These are phyloP conservation scores for Sorex fumeus DNA, from an alignment of 2,113 vertebrate species.

Conservation along the genomic window DNA sequence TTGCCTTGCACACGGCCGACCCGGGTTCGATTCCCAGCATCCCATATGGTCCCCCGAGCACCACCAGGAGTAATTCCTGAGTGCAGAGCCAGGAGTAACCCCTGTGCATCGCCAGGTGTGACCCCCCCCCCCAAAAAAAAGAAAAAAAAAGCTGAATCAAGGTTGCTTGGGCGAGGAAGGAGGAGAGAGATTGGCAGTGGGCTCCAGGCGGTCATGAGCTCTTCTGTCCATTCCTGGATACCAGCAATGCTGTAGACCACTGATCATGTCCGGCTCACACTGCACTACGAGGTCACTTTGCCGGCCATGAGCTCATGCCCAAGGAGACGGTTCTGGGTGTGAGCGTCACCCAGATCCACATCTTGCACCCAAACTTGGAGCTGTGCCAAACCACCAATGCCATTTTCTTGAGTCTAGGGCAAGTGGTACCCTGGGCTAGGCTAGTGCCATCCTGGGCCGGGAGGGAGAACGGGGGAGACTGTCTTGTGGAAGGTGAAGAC, in stretches of 20 bases:
- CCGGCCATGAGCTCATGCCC: background rate
- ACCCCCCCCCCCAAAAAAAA: too few species aligned
- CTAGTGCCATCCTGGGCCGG: too few species aligned
- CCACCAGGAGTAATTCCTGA: too few species aligned
- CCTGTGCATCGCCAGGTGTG: too few species aligned
- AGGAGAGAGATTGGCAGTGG: too few species aligned
- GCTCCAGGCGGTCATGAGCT: conserved; percentile 92
- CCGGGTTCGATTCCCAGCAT: too few species aligned
- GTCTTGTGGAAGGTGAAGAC: background rate
- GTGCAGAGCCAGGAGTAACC: too few species aligned
- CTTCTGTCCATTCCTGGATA: conserved; percentile 95
- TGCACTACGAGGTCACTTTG: background rate
- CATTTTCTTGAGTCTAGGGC: background rate
- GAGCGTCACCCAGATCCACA: background rate
- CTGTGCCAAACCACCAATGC: background rate
- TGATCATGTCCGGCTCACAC: background rate
- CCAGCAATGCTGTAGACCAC: conserved; percentile 25
- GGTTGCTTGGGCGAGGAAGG: too few species aligned
- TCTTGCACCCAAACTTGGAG: background rate
- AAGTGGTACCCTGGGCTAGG: background rate
- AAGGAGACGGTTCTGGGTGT: background rate
- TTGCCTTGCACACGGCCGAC: too few species aligned
- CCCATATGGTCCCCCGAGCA: too few species aligned
- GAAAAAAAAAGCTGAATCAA: too few species aligned
- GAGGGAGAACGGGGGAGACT: background rate